phyloP scores from a whole-genome alignment of 2,797 vertebrate species.

The Sebastes itinus region DNA sequence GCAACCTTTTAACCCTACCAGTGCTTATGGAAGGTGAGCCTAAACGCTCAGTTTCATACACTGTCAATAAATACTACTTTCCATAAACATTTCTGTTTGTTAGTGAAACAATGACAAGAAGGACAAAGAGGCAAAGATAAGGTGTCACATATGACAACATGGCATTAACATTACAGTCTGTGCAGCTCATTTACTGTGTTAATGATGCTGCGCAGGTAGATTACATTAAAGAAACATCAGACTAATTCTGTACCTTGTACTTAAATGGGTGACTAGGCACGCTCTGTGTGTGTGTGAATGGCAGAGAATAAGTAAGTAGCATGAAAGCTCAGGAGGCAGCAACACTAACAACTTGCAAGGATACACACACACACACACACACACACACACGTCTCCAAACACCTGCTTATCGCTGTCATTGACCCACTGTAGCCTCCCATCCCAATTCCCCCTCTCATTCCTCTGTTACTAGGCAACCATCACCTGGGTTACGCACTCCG shows the following conservation, averaged over 20 bases:
- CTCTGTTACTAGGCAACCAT: conserved; percentile 85
- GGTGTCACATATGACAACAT: background rate
- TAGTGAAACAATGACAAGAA: background rate
- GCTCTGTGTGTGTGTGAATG: background rate
- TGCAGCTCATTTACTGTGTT: conserved; percentile 8
- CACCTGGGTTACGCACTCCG: conserved; percentile 79
- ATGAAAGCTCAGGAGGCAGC: conserved; percentile 3
- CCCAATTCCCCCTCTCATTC: conserved; percentile 50
- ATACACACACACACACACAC: background rate
- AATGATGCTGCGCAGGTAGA: background rate
- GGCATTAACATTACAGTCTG: background rate
- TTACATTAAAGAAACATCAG: conserved; percentile 16
- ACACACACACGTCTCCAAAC: conserved; percentile 5
- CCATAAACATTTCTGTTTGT: background rate
- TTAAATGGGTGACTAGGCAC: background rate
- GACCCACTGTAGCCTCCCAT: conserved; percentile 54
- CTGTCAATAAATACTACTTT: background rate
- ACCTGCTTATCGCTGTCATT: conserved; percentile 57
- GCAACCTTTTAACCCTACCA: background rate
- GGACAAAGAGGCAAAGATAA: background rate
- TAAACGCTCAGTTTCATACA: background rate
- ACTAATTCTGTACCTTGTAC: background rate
- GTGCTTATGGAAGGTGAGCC: background rate
- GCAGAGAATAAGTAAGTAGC: conserved; percentile 1
- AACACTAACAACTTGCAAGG: conserved; percentile 13